These are phyloP conservation scores for Lophius piscatorius DNA, from an alignment of 2,113 vertebrate genomes.

Conservation along the genomic window DNA sequence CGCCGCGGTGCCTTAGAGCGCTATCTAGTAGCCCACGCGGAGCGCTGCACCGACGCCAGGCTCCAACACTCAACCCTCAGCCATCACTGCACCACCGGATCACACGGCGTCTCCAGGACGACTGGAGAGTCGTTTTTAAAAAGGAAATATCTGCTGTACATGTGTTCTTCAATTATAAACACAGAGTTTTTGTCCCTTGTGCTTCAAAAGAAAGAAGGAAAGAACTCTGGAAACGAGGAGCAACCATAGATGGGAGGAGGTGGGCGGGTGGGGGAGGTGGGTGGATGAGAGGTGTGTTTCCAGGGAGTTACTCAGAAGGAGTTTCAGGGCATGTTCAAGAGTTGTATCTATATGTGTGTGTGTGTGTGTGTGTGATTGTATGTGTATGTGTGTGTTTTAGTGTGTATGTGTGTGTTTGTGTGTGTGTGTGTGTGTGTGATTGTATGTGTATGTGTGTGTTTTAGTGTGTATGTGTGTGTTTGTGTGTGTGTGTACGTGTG, in stretches of 20 bases:
- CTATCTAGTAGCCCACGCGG: conserved; percentile 39
- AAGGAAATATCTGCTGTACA: too few species aligned
- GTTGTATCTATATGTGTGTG: conserved; percentile 49
- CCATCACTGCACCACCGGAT: neutral
- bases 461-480: conserved; percentile 49
- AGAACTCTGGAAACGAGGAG: neutral
- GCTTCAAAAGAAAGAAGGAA: neutral
- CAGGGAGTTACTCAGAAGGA: conserved; percentile 60
- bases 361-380: neutral
- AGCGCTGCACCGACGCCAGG: conserved; percentile 32
- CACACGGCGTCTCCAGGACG: too few species aligned
- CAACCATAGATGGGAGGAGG: conserved; percentile 4
- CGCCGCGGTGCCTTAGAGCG: conserved; percentile 32
- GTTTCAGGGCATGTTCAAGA: conserved; percentile 59
- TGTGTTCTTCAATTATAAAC: neutral
- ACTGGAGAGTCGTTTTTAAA: too few species aligned
- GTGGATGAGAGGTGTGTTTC: conserved; percentile 51
- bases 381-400: conserved; percentile 26
- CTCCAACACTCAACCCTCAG: conserved; percentile 11
- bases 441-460: conserved; percentile 16
- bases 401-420: conserved; percentile 39
- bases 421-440: conserved; percentile 23
- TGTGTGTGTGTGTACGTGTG: conserved; percentile 19
- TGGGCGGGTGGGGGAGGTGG: conserved; percentile 29
- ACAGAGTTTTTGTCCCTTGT: neutral